Evolutionary conservation across 1,140 invertebrate genomes (phyloP).

Genomic region (Mya arenaria): DNA sequence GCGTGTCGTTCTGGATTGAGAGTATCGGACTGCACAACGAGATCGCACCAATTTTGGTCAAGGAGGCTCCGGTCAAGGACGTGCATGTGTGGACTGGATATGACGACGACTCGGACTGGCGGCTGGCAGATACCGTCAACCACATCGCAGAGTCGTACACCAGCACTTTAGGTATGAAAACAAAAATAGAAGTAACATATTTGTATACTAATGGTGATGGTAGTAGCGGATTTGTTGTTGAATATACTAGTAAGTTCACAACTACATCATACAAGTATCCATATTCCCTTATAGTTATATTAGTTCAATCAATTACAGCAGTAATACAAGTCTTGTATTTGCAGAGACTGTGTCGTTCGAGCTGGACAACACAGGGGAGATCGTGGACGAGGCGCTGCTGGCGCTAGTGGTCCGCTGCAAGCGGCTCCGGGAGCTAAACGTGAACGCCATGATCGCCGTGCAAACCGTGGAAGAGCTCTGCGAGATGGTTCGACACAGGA

Average conservation of each 20-base stretch:
- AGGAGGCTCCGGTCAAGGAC: conserved; percentile 56
- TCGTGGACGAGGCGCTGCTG: conserved; percentile 45
- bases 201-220: no score
- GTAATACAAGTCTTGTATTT: no score
- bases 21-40: conserved; percentile 50
- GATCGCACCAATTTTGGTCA: conserved; percentile 51
- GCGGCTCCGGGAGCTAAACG: conserved; percentile 44
- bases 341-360: conserved; percentile 52
- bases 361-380: conserved; percentile 59
- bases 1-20: conserved; percentile 54
- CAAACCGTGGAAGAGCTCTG: conserved; percentile 55
- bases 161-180: conserved; percentile 38
- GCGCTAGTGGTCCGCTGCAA: conserved; percentile 38
- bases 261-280: no score
- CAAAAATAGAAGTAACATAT: no score
- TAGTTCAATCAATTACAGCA: no score
- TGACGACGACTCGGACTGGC: conserved; percentile 57
- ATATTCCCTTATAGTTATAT: no score
- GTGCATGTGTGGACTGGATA: conserved; percentile 57
- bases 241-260: no score
- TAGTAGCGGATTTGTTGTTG: no score
- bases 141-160: conserved; percentile 43
- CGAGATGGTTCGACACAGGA: conserved; percentile 36
- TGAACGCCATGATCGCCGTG: conserved; percentile 56
- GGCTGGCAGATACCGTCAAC: conserved; percentile 41